Evolutionary conservation across 2,113 vertebrate species (phyloP).

Genomic region (Phaethornis superciliosus): DNA sequence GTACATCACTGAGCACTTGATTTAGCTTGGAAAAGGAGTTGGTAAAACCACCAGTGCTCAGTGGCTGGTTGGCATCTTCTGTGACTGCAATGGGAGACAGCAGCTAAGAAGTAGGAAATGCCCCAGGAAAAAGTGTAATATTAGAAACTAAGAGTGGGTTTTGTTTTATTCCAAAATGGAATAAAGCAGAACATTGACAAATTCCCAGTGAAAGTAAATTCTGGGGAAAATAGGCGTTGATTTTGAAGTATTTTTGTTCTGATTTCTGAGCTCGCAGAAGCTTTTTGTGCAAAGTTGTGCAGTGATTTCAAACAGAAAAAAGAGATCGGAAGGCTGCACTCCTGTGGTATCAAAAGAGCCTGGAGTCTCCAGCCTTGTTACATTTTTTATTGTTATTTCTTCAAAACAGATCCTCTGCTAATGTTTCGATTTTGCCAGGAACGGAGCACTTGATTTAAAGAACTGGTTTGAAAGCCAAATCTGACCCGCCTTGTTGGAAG

Average conservation of each 20-base stretch:
- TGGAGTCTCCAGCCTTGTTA: conserved; percentile 1
- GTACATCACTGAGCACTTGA: background rate
- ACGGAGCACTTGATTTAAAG: background rate
- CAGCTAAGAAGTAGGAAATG: background rate
- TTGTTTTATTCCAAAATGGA: background rate
- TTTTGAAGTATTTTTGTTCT: background rate
- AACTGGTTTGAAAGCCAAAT: conserved; percentile 3
- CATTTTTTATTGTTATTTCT: background rate
- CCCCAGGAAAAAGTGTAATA: background rate
- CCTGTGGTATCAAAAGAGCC: background rate
- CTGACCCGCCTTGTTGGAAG: background rate
- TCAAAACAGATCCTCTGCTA: conserved; percentile 14
- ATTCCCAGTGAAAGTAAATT: background rate
- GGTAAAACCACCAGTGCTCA: background rate
- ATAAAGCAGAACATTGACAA: background rate
- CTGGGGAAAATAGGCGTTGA: background rate
- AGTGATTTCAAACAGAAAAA: background rate
- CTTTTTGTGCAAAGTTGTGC: background rate
- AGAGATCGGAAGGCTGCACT: background rate
- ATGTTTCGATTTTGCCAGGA: conserved; percentile 19
- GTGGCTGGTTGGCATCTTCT: fast-evolving
- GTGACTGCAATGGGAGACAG: background rate
- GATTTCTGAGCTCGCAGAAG: background rate
- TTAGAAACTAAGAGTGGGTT: background rate
- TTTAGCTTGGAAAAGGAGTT: background rate